These are phyloP conservation scores for Rhinichthys klamathensis DNA, from an alignment of 2,113 vertebrate species.

Conservation along the genomic window DNA sequence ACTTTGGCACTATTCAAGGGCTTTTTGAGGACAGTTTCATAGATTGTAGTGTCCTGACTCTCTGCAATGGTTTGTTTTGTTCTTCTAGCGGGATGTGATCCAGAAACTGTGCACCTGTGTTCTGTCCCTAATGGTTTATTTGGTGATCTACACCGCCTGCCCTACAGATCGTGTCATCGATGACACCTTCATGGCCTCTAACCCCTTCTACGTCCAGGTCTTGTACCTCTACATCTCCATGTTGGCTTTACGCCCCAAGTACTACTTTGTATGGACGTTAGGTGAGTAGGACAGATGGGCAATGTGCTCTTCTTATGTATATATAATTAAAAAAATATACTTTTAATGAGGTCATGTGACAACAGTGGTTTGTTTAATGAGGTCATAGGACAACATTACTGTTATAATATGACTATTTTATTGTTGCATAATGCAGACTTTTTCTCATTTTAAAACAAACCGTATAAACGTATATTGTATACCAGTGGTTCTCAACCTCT, in stretches of 20 bases:
- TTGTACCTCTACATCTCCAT: slow-evolving; percentile 92
- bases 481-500: too few relatives aligned
- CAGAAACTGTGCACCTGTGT: slow-evolving; percentile 90
- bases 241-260: slow-evolving; percentile 93
- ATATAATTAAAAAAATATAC: neutral
- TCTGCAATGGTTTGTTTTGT: neutral
- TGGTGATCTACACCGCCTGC: slow-evolving; percentile 84
- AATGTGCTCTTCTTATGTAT: neutral
- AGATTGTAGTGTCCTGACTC: neutral
- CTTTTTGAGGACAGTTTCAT: neutral
- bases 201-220: slow-evolving; percentile 83
- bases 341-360: neutral
- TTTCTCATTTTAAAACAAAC: neutral
- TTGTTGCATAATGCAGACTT: neutral
- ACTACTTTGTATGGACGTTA: slow-evolving; percentile 98
- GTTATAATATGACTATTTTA: neutral
- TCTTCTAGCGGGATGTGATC: slow-evolving; percentile 82
- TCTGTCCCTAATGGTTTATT: slow-evolving; percentile 85
- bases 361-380: neutral
- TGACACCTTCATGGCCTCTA: slow-evolving; percentile 81
- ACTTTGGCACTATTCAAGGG: too few relatives aligned
- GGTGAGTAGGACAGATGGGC: slow-evolving; percentile 77
- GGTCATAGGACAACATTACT: neutral
- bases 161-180: slow-evolving; percentile 89
- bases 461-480: fast-evolving